Evolutionary conservation across 2,888 invertebrate genomes (phyloP).

Genomic region (Microctonus aethiopoides): DNA sequence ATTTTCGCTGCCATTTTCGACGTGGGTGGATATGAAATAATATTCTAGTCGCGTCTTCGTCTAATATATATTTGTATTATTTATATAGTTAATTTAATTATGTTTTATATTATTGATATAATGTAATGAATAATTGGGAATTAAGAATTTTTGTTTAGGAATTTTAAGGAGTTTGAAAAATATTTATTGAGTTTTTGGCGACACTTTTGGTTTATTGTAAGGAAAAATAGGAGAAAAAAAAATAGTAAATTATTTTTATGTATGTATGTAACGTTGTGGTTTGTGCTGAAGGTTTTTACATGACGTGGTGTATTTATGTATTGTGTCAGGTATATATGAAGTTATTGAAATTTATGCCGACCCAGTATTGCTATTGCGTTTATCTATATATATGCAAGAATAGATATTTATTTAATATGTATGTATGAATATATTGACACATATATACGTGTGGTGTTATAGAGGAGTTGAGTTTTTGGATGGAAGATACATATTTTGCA

Average conservation of each 20-base stretch:
- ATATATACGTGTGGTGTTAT: not conserved
- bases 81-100: not conserved
- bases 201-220: no score
- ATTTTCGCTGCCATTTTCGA: constrained; percentile 8
- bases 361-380: not conserved
- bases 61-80: no score
- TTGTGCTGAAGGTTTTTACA: not conserved
- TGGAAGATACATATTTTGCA: not conserved
- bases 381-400: constrained; percentile 5
- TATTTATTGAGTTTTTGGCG: no score
- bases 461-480: not conserved
- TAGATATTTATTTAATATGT: not conserved
- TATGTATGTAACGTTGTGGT: not conserved
- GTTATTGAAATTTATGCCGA: not conserved
- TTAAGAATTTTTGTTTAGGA: no score
- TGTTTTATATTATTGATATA: no score
- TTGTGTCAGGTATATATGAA: not conserved
- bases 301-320: not conserved
- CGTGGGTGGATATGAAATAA: not conserved
- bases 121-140: no score
- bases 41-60: not conserved
- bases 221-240: no score
- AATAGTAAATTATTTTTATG: not conserved
- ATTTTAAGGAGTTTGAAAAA: no score
- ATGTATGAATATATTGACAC: not conserved